Evolutionary conservation across 2,888 invertebrate genomes (phyloP).

Genomic region (Acanthosepion pharaonis): DNA sequence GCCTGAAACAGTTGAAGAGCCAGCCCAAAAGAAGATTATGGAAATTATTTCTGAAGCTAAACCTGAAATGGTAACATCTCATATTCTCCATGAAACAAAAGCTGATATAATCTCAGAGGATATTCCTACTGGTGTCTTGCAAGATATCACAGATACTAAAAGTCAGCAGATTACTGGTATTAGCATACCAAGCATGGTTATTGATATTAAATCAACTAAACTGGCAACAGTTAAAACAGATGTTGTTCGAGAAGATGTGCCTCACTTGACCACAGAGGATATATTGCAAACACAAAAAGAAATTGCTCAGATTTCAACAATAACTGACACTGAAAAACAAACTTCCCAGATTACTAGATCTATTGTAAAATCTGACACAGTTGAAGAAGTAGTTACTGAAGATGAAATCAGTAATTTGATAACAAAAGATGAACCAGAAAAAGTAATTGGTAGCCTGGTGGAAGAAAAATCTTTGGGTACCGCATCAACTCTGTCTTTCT

Average conservation of each 20-base stretch:
- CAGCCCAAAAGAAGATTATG: background rate
- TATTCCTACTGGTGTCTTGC: background rate
- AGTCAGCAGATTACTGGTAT: background rate
- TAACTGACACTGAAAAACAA: background rate
- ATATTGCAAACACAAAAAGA: background rate
- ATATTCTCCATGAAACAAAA: background rate
- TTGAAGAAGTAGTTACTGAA: slow-evolving; percentile 39
- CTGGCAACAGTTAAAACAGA: background rate
- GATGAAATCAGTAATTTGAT: background rate
- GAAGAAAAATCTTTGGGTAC: background rate
- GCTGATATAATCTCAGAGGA: background rate
- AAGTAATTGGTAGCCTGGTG: background rate
- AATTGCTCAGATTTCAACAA: background rate
- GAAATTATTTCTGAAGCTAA: slow-evolving; percentile 11
- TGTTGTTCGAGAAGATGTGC: background rate
- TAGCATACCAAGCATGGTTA: background rate
- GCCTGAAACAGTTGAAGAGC: slow-evolving; percentile 39
- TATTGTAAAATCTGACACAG: slow-evolving; percentile 35
- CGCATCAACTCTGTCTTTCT: background rate
- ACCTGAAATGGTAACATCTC: background rate
- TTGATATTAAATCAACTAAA: background rate
- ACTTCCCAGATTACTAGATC: background rate
- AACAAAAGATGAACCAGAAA: background rate
- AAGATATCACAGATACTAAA: background rate
- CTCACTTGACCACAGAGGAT: background rate